A percentile compares a stretch with the other conserved stretches of the same genome.
Evolutionary conservation across 2,113 vertebrate genomes (phyloP).

Genomic region (Scytalopus superciliaris): DNA sequence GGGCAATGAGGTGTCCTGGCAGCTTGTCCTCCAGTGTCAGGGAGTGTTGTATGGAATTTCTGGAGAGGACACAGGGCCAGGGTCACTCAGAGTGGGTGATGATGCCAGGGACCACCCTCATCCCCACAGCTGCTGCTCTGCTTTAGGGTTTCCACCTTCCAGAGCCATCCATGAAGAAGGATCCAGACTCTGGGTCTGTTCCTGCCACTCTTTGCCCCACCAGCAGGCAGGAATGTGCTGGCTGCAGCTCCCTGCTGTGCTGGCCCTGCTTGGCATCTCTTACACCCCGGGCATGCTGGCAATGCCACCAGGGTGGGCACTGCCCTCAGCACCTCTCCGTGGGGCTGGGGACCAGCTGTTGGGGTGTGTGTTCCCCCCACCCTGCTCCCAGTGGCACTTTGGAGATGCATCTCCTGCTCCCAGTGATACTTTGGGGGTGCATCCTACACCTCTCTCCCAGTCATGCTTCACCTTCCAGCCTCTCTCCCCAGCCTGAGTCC

Average conservation of each 20-base stretch:
- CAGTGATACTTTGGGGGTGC: neutral
- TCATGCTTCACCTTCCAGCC: neutral
- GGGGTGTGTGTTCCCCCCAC: neutral
- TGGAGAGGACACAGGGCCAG: rapidly evolving
- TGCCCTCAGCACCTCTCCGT: neutral
- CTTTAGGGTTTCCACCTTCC: neutral
- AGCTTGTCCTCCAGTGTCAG: rapidly evolving
- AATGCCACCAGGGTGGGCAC: neutral
- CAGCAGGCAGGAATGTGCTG: neutral
- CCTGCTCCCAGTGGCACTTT: neutral
- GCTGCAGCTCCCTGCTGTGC: neutral
- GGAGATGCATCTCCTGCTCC: neutral
- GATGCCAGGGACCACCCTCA: neutral
- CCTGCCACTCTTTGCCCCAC: rapidly evolving
- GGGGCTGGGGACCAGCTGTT: neutral
- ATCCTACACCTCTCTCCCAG: neutral
- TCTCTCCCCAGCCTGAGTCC: neutral
- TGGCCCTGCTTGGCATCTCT: neutral
- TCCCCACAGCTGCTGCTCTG: neutral
- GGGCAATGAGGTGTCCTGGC: neutral
- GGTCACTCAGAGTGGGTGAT: rapidly evolving
- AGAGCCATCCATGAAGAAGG: neutral
- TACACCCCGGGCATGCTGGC: rapidly evolving
- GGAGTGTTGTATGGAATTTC: rapidly evolving
- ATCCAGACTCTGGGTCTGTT: rapidly evolving